A percentile compares a stretch with the other conserved stretches of the same genome.
Conservation (phyloP, 2,888 invertebrate genomes). For the Mesochorus sp. region DNA sequence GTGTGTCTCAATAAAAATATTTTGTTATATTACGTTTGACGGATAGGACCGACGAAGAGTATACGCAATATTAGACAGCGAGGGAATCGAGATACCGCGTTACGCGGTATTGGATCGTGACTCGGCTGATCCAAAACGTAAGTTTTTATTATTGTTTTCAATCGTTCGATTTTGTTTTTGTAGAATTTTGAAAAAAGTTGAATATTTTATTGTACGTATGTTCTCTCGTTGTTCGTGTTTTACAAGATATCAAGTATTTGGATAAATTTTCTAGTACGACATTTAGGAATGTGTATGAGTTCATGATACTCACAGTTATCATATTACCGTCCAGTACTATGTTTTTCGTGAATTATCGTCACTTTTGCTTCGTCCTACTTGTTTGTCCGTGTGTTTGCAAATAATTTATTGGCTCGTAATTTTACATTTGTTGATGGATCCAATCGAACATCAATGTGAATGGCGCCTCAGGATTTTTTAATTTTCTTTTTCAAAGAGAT, state of each 20-base stretch:
- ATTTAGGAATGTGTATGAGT: too few relatives aligned
- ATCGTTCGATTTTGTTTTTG: too few relatives aligned
- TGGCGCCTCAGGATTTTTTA: too few relatives aligned
- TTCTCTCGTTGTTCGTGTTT: not conserved
- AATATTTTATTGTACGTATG: not conserved
- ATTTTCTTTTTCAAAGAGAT: too few relatives aligned
- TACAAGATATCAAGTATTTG: too few relatives aligned
- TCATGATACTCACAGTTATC: too few relatives aligned
- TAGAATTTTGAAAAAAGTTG: too few relatives aligned
- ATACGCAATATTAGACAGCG: constrained; percentile 95
- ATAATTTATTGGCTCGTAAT: not conserved
- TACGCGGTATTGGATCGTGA: constrained; percentile 98
- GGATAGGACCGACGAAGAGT: constrained; percentile 94
- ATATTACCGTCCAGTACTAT: not conserved
- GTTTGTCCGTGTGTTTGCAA: not conserved
- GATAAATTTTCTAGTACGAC: too few relatives aligned
- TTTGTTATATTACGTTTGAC: constrained; percentile 18
- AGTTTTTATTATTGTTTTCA: constrained; percentile 77
- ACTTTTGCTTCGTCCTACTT: not conserved
- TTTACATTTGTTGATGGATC: not conserved
- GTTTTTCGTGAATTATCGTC: not conserved
- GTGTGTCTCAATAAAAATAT: constrained; percentile 63
- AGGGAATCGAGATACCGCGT: constrained; percentile 98
- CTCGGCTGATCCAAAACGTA: constrained; percentile 94
- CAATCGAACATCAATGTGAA: not conserved